A percentile compares a stretch with the other conserved stretches of the same genome.
These are phyloP conservation scores for Acanthurus leucopareius DNA, from an alignment of 2,797 vertebrate species.

Conservation along the genomic window DNA sequence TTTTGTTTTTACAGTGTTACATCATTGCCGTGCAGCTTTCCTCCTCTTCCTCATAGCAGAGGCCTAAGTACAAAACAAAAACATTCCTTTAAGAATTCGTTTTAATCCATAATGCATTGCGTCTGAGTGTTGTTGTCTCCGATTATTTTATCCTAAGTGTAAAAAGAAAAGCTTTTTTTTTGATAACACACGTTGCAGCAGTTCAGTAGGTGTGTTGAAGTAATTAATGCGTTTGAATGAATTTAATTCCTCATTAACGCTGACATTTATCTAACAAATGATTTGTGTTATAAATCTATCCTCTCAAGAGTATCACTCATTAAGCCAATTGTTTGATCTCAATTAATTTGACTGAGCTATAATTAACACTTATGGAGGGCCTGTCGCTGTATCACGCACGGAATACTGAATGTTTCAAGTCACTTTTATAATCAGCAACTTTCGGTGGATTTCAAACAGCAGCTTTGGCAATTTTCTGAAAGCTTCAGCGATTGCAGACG, in stretches of 20 bases:
- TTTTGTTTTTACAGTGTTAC: not conserved
- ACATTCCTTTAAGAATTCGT: not conserved
- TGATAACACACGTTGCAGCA: not conserved
- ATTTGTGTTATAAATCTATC: conserved; percentile 38
- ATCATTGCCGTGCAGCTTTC: not conserved
- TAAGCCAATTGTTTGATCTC: conserved; percentile 48
- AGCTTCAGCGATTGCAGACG: not conserved
- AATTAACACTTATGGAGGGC: conserved; percentile 48
- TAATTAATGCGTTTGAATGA: conserved; percentile 40
- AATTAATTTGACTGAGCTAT: conserved; percentile 43
- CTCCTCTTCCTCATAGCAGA: not conserved
- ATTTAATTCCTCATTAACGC: conserved; percentile 43
- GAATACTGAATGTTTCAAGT: conserved; percentile 6
- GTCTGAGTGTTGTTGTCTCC: not conserved
- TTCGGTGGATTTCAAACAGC: not conserved
- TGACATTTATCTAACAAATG: conserved; percentile 65
- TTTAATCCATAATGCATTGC: not conserved
- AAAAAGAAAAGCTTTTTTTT: conserved; percentile 12
- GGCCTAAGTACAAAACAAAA: not conserved
- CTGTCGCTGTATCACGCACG: conserved; percentile 3
- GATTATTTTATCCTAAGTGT: not conserved
- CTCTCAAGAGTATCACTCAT: conserved; percentile 47
- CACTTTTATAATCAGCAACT: not conserved
- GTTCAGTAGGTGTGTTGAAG: conserved; percentile 32
- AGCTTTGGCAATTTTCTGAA: not conserved